Conservation (phyloP, 2,888 invertebrate genomes). For the Ecliptopera silaceata region DNA sequence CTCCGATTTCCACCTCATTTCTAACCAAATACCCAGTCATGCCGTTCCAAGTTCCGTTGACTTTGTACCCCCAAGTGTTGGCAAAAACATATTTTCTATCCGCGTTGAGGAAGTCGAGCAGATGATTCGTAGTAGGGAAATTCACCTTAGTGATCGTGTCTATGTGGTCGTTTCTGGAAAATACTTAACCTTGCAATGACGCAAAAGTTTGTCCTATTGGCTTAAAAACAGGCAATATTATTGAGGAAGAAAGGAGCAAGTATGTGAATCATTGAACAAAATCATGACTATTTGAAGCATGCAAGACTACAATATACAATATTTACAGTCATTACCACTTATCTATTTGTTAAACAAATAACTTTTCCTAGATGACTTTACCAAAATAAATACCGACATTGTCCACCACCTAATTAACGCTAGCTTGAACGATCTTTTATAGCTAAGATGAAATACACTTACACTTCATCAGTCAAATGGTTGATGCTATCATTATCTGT, state of each 20-base stretch:
- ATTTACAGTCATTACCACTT: too few species aligned
- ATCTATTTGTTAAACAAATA: too few species aligned
- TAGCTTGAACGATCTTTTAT: background rate
- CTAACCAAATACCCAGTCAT: conserved; percentile 85
- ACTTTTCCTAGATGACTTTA: too few species aligned
- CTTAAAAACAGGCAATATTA: too few species aligned
- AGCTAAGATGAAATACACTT: conserved; percentile 39
- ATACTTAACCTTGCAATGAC: conserved; percentile 13
- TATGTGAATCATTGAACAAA: too few species aligned
- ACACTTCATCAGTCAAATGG: conserved; percentile 84
- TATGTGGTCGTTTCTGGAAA: conserved; percentile 70
- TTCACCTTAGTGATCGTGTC: conserved; percentile 86
- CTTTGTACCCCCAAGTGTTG: conserved; percentile 84
- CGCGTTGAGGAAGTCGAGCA: conserved; percentile 83
- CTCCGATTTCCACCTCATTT: conserved; percentile 85
- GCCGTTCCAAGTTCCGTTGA: conserved; percentile 84
- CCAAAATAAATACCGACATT: too few species aligned
- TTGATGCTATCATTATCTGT: conserved; percentile 83
- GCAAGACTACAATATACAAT: too few species aligned
- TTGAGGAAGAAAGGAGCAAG: too few species aligned
- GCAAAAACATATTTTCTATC: conserved; percentile 77
- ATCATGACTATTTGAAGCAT: too few species aligned
- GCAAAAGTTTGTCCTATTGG: background rate
- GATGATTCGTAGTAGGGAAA: conserved; percentile 82
- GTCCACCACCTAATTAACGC: too few species aligned